Evolutionary conservation across 2,113 vertebrate species (phyloP).

Genomic region (Pseudonaja textilis): DNA sequence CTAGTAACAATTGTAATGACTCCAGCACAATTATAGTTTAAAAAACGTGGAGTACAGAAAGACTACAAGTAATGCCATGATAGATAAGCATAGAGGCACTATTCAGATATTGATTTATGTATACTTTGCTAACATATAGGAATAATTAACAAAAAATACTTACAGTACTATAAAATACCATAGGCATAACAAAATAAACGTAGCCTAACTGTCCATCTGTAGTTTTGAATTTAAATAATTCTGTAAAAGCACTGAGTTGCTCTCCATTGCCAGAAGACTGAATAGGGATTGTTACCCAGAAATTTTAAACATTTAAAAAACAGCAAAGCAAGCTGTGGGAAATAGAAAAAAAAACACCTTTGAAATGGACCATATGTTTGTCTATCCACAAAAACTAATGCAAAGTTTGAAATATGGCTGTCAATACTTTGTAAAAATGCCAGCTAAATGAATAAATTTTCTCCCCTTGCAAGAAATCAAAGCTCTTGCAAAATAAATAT

Average conservation of each 20-base stretch:
- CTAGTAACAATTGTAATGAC: background rate
- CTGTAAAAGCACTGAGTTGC: background rate
- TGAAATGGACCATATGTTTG: constrained; percentile 74
- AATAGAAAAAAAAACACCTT: constrained; percentile 31
- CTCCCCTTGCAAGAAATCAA: constrained; percentile 79
- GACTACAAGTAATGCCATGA: background rate
- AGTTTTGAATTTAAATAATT: background rate
- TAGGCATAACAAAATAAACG: constrained; percentile 4
- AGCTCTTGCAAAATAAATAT: constrained; percentile 70
- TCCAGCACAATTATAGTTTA: background rate
- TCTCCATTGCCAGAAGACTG: background rate
- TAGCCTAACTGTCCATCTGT: background rate
- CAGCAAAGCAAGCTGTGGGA: constrained; percentile 55
- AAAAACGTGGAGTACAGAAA: background rate
- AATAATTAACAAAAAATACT: background rate
- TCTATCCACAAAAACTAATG: constrained; percentile 72
- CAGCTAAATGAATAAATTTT: constrained; percentile 80
- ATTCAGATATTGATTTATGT: background rate
- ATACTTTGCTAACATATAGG: background rate
- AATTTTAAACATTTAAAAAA: constrained; percentile 60
- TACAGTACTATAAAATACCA: background rate
- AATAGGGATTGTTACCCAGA: constrained; percentile 14
- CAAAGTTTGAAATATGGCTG: constrained; percentile 77
- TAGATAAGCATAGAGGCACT: background rate
- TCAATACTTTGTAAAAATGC: constrained; percentile 74